These are phyloP conservation scores for Rhynchopsitta pachyrhyncha DNA, from an alignment of 2,113 vertebrate species.

Conservation along the genomic window DNA sequence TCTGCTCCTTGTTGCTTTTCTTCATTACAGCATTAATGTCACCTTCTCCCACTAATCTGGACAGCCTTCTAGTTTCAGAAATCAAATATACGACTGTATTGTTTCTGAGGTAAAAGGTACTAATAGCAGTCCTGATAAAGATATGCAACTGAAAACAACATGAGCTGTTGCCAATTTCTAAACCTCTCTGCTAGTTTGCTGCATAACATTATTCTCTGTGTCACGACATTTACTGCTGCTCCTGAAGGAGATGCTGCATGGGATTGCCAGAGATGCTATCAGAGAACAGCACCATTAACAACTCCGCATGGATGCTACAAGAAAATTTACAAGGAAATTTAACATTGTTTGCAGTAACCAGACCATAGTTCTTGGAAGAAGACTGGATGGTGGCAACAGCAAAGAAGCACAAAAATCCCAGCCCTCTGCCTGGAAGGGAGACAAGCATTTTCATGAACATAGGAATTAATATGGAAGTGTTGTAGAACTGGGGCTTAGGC, in stretches of 20 bases:
- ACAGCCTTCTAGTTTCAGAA: not conserved
- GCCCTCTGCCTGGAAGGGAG: not conserved
- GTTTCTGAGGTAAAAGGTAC: not conserved
- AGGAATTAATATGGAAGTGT: conserved; percentile 12
- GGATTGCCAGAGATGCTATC: not conserved
- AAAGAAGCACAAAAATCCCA: not conserved
- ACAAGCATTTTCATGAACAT: not conserved
- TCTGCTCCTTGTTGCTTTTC: not conserved
- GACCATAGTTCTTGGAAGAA: not conserved
- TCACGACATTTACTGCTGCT: not conserved
- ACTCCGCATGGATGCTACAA: not conserved
- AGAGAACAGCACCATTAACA: not conserved
- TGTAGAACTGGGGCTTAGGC: not conserved
- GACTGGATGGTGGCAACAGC: not conserved
- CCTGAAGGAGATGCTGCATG: not conserved
- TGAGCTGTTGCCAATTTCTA: not conserved
- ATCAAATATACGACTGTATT: not conserved
- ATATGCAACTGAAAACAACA: not conserved
- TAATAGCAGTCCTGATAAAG: not conserved
- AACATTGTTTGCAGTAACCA: not conserved
- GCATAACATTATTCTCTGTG: not conserved
- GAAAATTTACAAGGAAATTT: too few relatives aligned
- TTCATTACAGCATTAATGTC: not conserved
- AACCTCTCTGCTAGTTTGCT: not conserved
- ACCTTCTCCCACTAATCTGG: not conserved